Evolutionary conservation across 2,888 invertebrate species (phyloP).

Genomic region (Cyrtodaria siliqua): DNA sequence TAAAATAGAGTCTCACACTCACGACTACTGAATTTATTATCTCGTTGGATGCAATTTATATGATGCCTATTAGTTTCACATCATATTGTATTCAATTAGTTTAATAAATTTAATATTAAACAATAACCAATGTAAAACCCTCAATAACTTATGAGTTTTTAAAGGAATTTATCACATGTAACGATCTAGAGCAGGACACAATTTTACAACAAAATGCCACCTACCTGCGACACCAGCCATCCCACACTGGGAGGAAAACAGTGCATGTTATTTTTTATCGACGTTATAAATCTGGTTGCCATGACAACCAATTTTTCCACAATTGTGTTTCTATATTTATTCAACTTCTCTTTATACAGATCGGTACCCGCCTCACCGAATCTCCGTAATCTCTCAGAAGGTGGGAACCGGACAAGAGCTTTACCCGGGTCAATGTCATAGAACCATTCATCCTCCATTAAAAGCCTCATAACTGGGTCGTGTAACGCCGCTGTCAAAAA

Average conservation of each 20-base stretch:
- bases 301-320: slow-evolving; percentile 92
- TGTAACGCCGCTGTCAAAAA: slow-evolving; percentile 97
- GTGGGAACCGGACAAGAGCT: slow-evolving; percentile 89
- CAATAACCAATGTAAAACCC: too few species aligned
- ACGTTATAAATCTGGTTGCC: slow-evolving; percentile 93
- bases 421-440: slow-evolving; percentile 97
- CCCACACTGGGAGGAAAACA: slow-evolving; percentile 95
- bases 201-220: too few species aligned
- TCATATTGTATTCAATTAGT: too few species aligned
- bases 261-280: slow-evolving; percentile 93
- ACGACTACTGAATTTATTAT: too few species aligned
- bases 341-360: slow-evolving; percentile 91
- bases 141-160: too few species aligned
- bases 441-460: slow-evolving; percentile 96
- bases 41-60: too few species aligned
- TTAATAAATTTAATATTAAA: too few species aligned
- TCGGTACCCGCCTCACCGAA: slow-evolving; percentile 92
- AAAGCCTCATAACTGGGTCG: slow-evolving; percentile 94
- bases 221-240: slow-evolving; percentile 94
- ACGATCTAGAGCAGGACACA: too few species aligned
- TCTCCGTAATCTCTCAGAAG: slow-evolving; percentile 88
- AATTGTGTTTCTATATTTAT: slow-evolving; percentile 91
- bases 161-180: too few species aligned
- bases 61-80: too few species aligned
- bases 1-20: too few species aligned